Conservation (phyloP, 2,797 vertebrate species). For the Brachyrhaphis roseni region DNA sequence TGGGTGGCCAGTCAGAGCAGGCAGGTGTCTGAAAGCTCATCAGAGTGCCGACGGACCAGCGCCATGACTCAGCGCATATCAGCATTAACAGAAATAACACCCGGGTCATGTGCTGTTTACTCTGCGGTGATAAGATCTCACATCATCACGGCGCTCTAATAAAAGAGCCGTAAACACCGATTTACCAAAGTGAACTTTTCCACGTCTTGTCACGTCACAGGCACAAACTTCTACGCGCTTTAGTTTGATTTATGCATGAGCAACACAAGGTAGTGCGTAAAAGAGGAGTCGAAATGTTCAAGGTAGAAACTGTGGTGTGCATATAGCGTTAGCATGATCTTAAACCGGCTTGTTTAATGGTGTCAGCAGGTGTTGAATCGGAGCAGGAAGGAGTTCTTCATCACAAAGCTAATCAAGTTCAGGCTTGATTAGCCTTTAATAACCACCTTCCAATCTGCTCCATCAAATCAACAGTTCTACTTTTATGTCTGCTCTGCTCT, state of each 20-base stretch:
- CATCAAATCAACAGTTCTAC: background rate
- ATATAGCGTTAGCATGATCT: background rate
- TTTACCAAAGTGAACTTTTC: background rate
- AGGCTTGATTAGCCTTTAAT: background rate
- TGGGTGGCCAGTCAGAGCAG: slow-evolving; percentile 26
- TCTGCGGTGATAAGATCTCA: background rate
- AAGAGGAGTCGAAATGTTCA: background rate
- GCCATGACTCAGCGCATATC: background rate
- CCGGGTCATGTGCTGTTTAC: slow-evolving; percentile 3
- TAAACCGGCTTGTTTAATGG: background rate
- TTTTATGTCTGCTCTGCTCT: background rate
- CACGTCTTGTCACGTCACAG: background rate
- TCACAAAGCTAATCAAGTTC: background rate
- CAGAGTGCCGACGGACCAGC: background rate
- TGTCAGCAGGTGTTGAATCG: background rate
- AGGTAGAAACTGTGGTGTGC: background rate
- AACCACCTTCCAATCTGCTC: background rate
- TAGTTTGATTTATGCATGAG: background rate
- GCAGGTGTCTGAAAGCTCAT: slow-evolving; percentile 51
- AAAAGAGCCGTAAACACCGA: background rate
- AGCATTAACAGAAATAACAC: slow-evolving; percentile 4
- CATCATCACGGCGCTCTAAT: background rate
- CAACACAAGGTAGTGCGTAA: background rate
- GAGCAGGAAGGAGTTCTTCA: background rate
- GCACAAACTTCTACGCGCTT: background rate